Evolutionary conservation across 2,888 invertebrate species (phyloP).

Genomic region (Temnothorax unifasciatus): DNA sequence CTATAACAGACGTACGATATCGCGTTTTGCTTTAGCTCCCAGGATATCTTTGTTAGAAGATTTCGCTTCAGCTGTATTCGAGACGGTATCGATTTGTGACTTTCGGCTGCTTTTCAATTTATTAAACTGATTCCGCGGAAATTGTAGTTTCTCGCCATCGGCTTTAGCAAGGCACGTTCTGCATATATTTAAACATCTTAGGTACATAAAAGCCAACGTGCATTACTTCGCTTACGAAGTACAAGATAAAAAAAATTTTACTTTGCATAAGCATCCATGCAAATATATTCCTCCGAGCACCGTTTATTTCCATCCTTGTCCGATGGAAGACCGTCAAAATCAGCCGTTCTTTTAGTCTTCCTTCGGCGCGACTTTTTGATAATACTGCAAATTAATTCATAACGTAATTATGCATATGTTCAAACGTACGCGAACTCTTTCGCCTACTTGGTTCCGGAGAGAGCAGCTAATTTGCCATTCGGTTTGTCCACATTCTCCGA

Average conservation of each 20-base stretch:
- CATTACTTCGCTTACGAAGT: conserved; percentile 13
- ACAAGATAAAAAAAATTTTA: conserved; percentile 49
- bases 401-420: not conserved
- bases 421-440: not conserved
- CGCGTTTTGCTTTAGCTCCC: conserved; percentile 1
- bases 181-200: conserved; percentile 14
- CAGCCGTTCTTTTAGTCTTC: conserved; percentile 44
- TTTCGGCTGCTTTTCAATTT: conserved; percentile 50
- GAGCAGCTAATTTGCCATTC: not conserved
- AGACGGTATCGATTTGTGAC: not conserved
- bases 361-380: conserved; percentile 48
- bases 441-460: conserved; percentile 9
- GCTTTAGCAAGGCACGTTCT: conserved; percentile 67
- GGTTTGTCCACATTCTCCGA: conserved; percentile 10
- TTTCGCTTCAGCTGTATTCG: not conserved
- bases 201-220: conserved; percentile 7
- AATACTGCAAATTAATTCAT: conserved; percentile 54
- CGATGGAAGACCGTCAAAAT: conserved; percentile 28
- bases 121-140: conserved; percentile 21
- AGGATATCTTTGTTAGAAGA: not conserved
- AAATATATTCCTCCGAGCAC: conserved; percentile 66
- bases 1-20: conserved; percentile 41
- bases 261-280: conserved; percentile 70
- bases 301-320: conserved; percentile 59
- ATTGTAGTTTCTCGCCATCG: conserved; percentile 61